These are phyloP conservation scores for Eulithis testata DNA, from an alignment of 2,888 invertebrate genomes.

Conservation along the genomic window DNA sequence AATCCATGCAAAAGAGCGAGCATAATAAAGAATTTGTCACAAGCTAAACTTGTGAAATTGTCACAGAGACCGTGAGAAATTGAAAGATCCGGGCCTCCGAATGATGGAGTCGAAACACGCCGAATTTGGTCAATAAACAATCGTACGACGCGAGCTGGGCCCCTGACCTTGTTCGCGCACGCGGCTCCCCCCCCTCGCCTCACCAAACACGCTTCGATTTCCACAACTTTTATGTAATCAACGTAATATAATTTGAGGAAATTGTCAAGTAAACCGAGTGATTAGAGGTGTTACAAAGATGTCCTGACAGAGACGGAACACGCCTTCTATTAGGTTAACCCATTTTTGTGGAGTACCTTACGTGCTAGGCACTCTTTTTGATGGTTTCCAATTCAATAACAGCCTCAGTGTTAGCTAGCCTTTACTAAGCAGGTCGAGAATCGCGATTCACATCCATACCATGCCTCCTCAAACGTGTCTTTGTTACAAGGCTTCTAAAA, in stretches of 20 bases:
- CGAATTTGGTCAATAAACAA: conserved; percentile 57
- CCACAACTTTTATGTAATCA: conserved; percentile 66
- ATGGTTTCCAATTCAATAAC: conserved; percentile 9
- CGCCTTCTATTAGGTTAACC: background rate
- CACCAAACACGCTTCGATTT: conserved; percentile 62
- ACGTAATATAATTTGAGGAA: conserved; percentile 49
- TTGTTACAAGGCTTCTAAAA: conserved; percentile 20
- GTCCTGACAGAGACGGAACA: background rate
- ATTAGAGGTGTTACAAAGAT: conserved; percentile 19
- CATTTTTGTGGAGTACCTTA: no score
- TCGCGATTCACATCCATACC: conserved; percentile 4
- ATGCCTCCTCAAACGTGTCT: conserved; percentile 8
- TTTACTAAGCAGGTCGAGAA: conserved; percentile 8
- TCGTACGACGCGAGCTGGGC: conserved; percentile 57
- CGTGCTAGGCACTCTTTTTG: background rate
- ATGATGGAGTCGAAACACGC: conserved; percentile 38
- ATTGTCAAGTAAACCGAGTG: conserved; percentile 29
- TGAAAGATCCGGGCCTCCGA: conserved; percentile 30
- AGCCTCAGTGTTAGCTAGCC: conserved; percentile 1
- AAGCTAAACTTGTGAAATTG: conserved; percentile 17
- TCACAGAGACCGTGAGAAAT: conserved; percentile 40
- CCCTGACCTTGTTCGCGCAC: conserved; percentile 74
- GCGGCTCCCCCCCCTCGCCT: conserved; percentile 50
- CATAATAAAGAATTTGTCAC: conserved; percentile 8
- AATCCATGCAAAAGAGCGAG: background rate